A percentile compares a stretch with the other conserved stretches of the same genome.
phyloP scores from a whole-genome alignment of 1,140 invertebrate genomes.

The Brachionus calyciflorus region DNA sequence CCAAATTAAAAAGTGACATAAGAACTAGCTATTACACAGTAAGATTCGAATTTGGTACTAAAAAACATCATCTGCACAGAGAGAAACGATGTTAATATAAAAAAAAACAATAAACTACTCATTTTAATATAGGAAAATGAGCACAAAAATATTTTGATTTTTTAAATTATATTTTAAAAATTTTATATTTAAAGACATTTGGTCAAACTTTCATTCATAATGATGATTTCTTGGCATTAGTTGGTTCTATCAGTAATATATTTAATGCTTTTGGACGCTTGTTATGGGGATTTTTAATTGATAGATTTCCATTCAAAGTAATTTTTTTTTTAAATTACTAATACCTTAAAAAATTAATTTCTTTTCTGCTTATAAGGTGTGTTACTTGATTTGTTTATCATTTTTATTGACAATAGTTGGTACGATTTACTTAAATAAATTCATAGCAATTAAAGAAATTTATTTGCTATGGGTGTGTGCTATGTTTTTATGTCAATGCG shows the following conservation, averaged over 20 bases:
- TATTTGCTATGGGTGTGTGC: conserved; percentile 52
- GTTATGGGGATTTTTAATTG: conserved; percentile 50
- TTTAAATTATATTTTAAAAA: no score
- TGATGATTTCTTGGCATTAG: conserved; percentile 50
- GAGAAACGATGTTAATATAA: no score
- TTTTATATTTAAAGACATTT: conserved; percentile 49
- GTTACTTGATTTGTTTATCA: no score
- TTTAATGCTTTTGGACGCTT: conserved; percentile 50
- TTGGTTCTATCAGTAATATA: conserved; percentile 50
- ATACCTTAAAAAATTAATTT: background rate
- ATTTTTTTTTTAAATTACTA: background rate
- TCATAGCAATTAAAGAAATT: conserved; percentile 48
- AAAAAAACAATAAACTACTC: no score
- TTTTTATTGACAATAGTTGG: no score
- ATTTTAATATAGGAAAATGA: no score
- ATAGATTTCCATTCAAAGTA: conserved; percentile 47
- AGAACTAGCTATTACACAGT: no score
- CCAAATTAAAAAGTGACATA: no score
- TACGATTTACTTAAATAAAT: background rate
- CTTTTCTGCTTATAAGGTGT: background rate
- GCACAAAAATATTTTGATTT: no score
- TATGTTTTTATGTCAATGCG: conserved; percentile 51
- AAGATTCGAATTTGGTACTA: no score
- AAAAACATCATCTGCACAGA: no score
- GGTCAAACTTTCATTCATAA: conserved; percentile 51